Conservation (phyloP, 2,888 invertebrate species). For the Apeira syringaria region DNA sequence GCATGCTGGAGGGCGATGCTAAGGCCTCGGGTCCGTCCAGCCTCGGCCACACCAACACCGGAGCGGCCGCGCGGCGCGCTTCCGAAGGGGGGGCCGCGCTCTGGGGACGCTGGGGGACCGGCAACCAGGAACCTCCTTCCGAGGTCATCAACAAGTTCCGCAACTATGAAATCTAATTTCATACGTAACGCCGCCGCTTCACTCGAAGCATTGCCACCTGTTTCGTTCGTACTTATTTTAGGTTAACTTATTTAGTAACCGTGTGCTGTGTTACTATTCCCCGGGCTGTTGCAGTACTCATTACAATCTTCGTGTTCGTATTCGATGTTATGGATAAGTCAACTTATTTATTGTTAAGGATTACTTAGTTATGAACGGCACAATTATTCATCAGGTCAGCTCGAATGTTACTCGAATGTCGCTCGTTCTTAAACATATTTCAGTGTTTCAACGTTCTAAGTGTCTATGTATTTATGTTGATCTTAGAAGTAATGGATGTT, state of each 20-base stretch:
- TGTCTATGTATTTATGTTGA: slow-evolving; percentile 58
- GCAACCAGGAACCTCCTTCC: slow-evolving; percentile 89
- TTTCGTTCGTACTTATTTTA: slow-evolving; percentile 27
- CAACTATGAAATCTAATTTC: slow-evolving; percentile 94
- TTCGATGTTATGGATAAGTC: slow-evolving; percentile 41
- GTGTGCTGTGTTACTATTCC: slow-evolving; percentile 52
- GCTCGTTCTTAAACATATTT: slow-evolving; percentile 62
- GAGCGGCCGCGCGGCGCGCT: slow-evolving; percentile 86
- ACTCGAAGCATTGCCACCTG: slow-evolving; percentile 11
- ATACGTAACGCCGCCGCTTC: slow-evolving; percentile 25
- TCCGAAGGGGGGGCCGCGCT: slow-evolving; percentile 94
- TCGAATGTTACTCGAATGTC: slow-evolving; percentile 74
- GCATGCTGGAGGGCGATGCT: slow-evolving; percentile 86
- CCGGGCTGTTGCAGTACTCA: slow-evolving; percentile 51
- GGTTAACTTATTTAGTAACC: slow-evolving; percentile 40
- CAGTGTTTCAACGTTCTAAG: slow-evolving; percentile 61
- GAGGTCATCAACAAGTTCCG: slow-evolving; percentile 94
- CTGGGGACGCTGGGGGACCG: slow-evolving; percentile 85
- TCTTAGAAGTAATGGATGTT: slow-evolving; percentile 50
- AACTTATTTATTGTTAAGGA: slow-evolving; percentile 41
- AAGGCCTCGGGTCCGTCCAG: slow-evolving; percentile 79
- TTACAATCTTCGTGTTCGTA: slow-evolving; percentile 38
- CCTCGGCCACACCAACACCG: slow-evolving; percentile 73
- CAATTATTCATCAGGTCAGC: slow-evolving; percentile 83
- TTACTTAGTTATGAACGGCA: slow-evolving; percentile 58